phyloP scores from a whole-genome alignment of 1,140 invertebrate genomes.

The Drosophila quadrilineata region DNA sequence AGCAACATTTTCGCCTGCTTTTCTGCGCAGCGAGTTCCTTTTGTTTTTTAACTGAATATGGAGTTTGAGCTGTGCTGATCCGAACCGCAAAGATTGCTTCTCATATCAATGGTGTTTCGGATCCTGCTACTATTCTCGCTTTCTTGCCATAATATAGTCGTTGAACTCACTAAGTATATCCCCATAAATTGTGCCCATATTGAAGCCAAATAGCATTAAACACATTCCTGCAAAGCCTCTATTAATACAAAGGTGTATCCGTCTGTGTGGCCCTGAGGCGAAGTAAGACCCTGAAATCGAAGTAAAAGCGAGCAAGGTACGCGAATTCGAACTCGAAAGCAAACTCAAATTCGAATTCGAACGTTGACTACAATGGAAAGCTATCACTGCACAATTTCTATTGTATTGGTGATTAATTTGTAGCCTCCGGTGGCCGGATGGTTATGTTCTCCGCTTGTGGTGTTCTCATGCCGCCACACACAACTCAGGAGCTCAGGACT shows the following conservation, averaged over 20 bases:
- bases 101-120: background rate
- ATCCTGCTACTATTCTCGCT: background rate
- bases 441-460: background rate
- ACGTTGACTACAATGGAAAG: slow-evolving; percentile 38
- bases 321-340: background rate
- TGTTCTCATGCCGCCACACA: slow-evolving; percentile 4
- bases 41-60: background rate
- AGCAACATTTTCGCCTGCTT: slow-evolving; percentile 19
- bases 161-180: background rate
- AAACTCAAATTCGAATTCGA: slow-evolving; percentile 34
- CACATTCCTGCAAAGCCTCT: slow-evolving; percentile 48
- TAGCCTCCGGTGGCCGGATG: slow-evolving; percentile 50
- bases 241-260: too few relatives aligned
- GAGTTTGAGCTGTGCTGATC: slow-evolving; percentile 27
- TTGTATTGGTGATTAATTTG: slow-evolving; percentile 77
- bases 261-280: slow-evolving; percentile 58
- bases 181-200: background rate
- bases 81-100: slow-evolving; percentile 25
- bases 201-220: slow-evolving; percentile 62
- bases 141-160: background rate
- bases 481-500: too few relatives aligned
- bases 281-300: background rate
- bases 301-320: background rate
- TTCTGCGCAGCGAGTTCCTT: slow-evolving; percentile 7
- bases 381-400: slow-evolving; percentile 58